Percentiles rank a stretch among this genome's conserved stretches.
These are phyloP conservation scores for Drosophila littoralis DNA, from an alignment of 1,140 invertebrate species.

Conservation along the genomic window DNA sequence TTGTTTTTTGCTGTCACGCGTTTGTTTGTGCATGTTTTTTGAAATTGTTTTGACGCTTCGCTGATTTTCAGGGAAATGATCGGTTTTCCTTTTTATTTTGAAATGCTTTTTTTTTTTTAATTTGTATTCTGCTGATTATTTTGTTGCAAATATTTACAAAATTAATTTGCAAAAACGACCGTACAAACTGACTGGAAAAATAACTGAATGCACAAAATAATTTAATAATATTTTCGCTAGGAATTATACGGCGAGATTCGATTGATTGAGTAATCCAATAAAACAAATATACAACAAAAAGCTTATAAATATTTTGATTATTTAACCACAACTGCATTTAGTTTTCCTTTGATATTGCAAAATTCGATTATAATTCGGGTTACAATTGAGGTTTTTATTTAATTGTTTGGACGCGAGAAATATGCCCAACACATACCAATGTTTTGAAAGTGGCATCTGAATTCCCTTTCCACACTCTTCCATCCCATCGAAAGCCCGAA, in stretches of 20 bases:
- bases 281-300: constrained; percentile 4
- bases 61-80: constrained; percentile 34
- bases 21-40: constrained; percentile 58
- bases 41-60: constrained; percentile 67
- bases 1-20: constrained; percentile 37
- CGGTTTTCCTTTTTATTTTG: constrained; percentile 11
- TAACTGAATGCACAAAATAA: constrained; percentile 12
- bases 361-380: neutral
- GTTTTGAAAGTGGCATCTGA: neutral
- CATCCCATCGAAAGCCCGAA: neutral
- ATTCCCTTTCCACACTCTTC: neutral
- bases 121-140: constrained; percentile 1
- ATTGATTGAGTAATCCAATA: constrained; percentile 57
- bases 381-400: constrained; percentile 1
- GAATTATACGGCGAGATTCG: constrained; percentile 36
- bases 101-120: neutral
- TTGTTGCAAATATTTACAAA: constrained; percentile 46
- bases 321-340: constrained; percentile 7
- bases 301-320: constrained; percentile 1
- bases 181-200: constrained; percentile 11
- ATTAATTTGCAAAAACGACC: constrained; percentile 59
- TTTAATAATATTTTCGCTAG: constrained; percentile 52
- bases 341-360: neutral
- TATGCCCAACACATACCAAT: neutral
- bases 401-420: neutral